Evolutionary conservation across 2,113 vertebrate genomes (phyloP), one percentile per base, ranked within the genome.

Genomic region (Psilopogon haemacephalus): DNA sequence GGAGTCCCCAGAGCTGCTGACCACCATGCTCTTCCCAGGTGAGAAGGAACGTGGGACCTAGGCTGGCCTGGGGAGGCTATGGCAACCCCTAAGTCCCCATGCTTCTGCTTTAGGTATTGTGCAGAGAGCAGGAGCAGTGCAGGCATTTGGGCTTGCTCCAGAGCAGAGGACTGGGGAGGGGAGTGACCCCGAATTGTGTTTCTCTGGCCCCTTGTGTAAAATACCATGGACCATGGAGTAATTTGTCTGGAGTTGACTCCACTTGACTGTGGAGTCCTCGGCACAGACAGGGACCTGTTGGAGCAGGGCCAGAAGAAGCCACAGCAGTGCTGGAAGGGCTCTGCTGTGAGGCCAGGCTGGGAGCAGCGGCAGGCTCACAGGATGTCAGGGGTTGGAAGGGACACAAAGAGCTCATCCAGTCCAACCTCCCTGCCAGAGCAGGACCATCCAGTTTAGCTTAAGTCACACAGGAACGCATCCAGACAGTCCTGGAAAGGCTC

Each of bases 1-100:
- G 97, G 98, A 98, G 95, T 98, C 98, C 58, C 98, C 99, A 3
- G 99, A 99, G 95, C 97, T 98, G 24, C 97, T 99, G 62, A 98
- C 98, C 78, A 99, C 99, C 40, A 99, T 99, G 98, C 96, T 98
- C 64, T 98, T 99, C 86, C 99, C 99, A 98, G 98, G 98, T 99
- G 90, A 48, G 97, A 65, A 20, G 54, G 28, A 40, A 15, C 0
- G 1, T 21, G 63, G 64, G 62, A 15, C 7, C 1, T 28, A 10
- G 15, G 35, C 26, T 28, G 8, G 14, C 5, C 26, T 23, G 7
- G 6, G 37, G 44, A 21, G 26, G 35, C 52, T 54, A n/a, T 0
- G 2, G 37, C 44, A 21, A 9, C 30, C 54, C 40, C 32, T 27
- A 6, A 11, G 6, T 13, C 13, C 16, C 35, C 52, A 12, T 1